These are phyloP conservation scores for Athalia circularis DNA, from an alignment of 2,888 invertebrate genomes.

Conservation along the genomic window DNA sequence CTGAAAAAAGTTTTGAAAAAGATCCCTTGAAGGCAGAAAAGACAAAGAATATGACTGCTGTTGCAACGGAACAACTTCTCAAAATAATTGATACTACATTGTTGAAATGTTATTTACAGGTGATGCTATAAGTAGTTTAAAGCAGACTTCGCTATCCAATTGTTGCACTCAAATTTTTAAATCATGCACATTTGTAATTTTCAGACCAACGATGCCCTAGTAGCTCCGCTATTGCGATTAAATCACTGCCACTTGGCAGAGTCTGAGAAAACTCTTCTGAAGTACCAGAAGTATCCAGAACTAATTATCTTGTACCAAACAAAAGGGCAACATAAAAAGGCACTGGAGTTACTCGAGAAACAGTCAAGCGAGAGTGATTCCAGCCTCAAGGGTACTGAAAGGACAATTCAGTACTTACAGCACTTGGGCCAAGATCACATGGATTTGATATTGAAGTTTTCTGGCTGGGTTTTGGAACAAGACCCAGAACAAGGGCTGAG, in stretches of 20 bases:
- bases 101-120: constrained; percentile 96
- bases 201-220: constrained; percentile 95
- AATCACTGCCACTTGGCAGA: constrained; percentile 96
- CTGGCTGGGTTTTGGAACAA: constrained; percentile 92
- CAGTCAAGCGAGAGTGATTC: constrained; percentile 86
- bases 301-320: constrained; percentile 96
- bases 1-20: constrained; percentile 61
- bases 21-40: constrained; percentile 59
- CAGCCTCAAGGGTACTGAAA: constrained; percentile 85
- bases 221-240: constrained; percentile 91
- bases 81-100: constrained; percentile 98
- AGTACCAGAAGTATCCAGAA: constrained; percentile 92
- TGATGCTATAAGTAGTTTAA: constrained; percentile 64
- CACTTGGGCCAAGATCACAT: constrained; percentile 86
- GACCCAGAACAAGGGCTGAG: constrained; percentile 92
- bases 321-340: constrained; percentile 94
- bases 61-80: constrained; percentile 81
- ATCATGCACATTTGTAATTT: constrained; percentile 57
- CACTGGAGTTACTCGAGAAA: constrained; percentile 89
- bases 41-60: constrained; percentile 72
- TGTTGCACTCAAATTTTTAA: no score
- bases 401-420: constrained; percentile 94
- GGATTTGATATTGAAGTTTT: constrained; percentile 94
- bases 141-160: no score
- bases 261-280: constrained; percentile 91